Evolutionary conservation across 2,888 invertebrate species (phyloP).

Genomic region (Strigamia crassipes): DNA sequence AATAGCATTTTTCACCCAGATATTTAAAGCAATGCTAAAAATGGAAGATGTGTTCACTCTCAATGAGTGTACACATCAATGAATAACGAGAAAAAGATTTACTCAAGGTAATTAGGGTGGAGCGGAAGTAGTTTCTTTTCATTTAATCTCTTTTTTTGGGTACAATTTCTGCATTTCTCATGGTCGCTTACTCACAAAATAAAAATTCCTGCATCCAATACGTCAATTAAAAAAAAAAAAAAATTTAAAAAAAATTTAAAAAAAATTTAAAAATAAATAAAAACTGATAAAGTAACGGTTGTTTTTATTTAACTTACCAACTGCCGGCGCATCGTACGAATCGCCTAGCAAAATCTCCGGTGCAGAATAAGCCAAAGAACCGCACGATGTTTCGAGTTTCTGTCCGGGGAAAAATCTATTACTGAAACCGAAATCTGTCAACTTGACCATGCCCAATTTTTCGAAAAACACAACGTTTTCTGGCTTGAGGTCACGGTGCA

Average conservation of each 20-base stretch:
- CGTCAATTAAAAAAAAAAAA: no score
- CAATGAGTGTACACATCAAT: constrained; percentile 25
- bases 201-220: no score
- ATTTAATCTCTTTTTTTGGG: background rate
- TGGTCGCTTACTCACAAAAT: background rate
- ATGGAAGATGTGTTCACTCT: background rate
- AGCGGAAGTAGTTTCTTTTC: background rate
- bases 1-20: background rate
- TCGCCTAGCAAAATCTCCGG: constrained; percentile 98
- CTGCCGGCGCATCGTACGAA: constrained; percentile 97
- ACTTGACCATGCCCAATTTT: constrained; percentile 92
- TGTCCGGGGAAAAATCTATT: constrained; percentile 92
- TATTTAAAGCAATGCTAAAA: constrained; percentile 3
- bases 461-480: constrained; percentile 99
- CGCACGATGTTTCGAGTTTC: constrained; percentile 96
- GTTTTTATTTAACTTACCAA: constrained; percentile 68
- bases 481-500: constrained; percentile 94
- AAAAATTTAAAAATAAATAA: background rate
- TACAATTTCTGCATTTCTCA: background rate
- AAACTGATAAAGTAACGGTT: background rate
- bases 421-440: constrained; percentile 98
- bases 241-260: background rate
- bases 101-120: constrained; percentile 15
- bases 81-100: constrained; percentile 8
- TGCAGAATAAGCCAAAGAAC: constrained; percentile 97